Conservation (phyloP, 1,140 invertebrate genomes). For the Akabosia matsudoensis region DNA sequence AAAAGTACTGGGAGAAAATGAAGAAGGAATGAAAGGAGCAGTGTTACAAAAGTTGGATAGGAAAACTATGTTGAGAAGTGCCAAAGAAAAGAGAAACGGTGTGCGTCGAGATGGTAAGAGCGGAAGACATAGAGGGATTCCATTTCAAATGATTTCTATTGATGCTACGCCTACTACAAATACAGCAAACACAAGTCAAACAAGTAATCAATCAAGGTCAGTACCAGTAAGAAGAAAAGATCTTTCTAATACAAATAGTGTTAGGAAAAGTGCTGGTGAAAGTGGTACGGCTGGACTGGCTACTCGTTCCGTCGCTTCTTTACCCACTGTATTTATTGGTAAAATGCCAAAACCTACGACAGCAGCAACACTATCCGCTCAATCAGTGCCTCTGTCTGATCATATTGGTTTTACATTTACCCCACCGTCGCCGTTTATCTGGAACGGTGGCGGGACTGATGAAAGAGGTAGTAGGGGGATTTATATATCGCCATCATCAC, state of each 20-base stretch:
- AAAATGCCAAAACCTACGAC: not conserved
- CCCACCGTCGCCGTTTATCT: not conserved
- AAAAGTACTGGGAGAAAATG: not conserved
- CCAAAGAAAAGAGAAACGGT: not conserved
- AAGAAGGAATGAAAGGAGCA: not conserved
- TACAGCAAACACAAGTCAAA: constrained; percentile 3
- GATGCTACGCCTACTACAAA: not conserved
- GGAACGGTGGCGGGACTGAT: not conserved
- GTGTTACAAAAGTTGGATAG: not conserved
- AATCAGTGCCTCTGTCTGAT: constrained; percentile 13
- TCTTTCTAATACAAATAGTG: not conserved
- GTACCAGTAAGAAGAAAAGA: constrained; percentile 1
- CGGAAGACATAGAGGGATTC: not conserved
- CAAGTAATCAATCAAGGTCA: constrained; percentile 16
- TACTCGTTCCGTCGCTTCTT: not conserved
- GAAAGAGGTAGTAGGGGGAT: too few species aligned
- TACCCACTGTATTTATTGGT: not conserved
- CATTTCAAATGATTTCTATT: not conserved
- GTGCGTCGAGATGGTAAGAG: not conserved
- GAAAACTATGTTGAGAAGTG: not conserved
- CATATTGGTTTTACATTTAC: not conserved
- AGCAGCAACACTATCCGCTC: constrained; percentile 12
- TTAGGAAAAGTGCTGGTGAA: not conserved
- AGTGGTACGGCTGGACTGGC: not conserved
- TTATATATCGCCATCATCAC: not conserved